phyloP scores from a whole-genome alignment of 2,888 invertebrate genomes.

The Dryomyza anilis region DNA sequence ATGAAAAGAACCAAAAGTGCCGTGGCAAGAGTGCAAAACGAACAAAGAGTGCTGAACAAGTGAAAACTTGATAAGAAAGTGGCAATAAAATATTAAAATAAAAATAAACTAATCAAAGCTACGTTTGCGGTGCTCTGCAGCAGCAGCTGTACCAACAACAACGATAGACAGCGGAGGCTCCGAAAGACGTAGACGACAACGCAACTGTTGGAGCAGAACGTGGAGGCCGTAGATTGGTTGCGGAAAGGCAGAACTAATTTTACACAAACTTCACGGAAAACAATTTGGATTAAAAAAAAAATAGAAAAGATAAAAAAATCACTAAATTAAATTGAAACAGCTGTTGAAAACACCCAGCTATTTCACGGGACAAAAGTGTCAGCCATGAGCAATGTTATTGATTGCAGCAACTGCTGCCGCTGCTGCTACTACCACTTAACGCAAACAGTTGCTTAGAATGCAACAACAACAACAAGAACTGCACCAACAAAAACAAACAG shows the following conservation, averaged over 20 bases:
- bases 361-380: neutral
- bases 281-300: neutral
- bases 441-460: neutral
- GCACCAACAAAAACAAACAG: neutral
- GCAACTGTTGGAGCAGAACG: neutral
- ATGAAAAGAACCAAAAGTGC: too few relatives aligned
- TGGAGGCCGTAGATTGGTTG: slow-evolving; percentile 4
- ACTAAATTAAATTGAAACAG: neutral
- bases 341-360: neutral
- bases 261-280: neutral
- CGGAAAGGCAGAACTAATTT: neutral
- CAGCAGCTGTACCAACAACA: neutral
- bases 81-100: neutral
- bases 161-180: neutral
- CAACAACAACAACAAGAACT: neutral
- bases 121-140: too few relatives aligned
- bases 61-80: too few relatives aligned
- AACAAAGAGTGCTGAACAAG: neutral
- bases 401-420: too few relatives aligned
- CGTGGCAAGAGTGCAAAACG: too few relatives aligned
- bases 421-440: too few relatives aligned
- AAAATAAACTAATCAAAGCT: too few relatives aligned
- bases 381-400: too few relatives aligned
- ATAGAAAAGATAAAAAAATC: neutral
- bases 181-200: neutral